Base-by-base conservation (phyloP, 2,888 invertebrate genomes). In the Drosophila pseudotalamancana region DNA sequence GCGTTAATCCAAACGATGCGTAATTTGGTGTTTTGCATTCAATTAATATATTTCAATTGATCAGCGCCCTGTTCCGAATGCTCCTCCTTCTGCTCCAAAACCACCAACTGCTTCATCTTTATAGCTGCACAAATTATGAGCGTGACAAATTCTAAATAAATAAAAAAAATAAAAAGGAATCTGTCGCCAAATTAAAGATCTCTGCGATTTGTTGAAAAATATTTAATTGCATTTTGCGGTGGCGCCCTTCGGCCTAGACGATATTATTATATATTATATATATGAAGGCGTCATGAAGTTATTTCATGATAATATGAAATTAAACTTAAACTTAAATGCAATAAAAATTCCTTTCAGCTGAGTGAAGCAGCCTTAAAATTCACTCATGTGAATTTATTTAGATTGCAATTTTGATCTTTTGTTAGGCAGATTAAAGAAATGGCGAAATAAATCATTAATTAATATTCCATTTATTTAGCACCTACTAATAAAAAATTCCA, bases 1-100 rank as follows among this genome's bases (percentile, higher is more conserved):
- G 34, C 37, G 32, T 11, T 12, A 37, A 43, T 18, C 25, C 50
- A 48, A 68, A 54, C 43, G 62, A 54, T 71, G 83, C 86, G 83
- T 86, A 82, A 86, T 82, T 82, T 83, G 83, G 83, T 83, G 83
- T 79, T 79, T 70, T 67, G 69, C 71, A 59, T 42, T 60, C 49
- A 81, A 82, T 77, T 86, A 79, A 83, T 79, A 62, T 48, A 65
- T 59, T 69, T 71, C 16, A 25, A 59, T 63, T 51, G 29, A 37
- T 50, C 29, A 40, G 25, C 27, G 37, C 37, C 49, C 48, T 25
- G 21, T 18, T 12, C 8, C 19, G 9, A 14, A 2, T 8, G 25
- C 16, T 32, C 34, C 18, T 43, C 16, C 12, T n/a, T 14, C 27
- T 18, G 6, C 29, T 27, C 14, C 14, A 11, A n/a, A n/a, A n/a